Conservation (phyloP, 2,113 vertebrate species). For the Platysternon megacephalum region DNA sequence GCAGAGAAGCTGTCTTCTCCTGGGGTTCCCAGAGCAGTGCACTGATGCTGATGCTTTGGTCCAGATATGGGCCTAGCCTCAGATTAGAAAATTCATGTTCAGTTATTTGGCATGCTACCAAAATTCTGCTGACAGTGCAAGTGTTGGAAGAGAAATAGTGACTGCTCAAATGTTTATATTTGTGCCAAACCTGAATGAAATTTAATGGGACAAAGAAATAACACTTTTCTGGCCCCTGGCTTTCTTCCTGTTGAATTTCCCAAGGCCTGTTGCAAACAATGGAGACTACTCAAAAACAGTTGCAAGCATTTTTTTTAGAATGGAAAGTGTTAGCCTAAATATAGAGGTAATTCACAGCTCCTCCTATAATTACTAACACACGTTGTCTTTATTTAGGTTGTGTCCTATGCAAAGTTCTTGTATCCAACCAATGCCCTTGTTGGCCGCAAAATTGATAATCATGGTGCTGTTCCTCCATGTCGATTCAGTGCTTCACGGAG, state of each 20-base stretch:
- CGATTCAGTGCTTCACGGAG: conserved; percentile 79
- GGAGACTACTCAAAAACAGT: not conserved
- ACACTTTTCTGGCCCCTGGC: not conserved
- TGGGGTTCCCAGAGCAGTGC: not conserved
- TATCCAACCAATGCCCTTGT: conserved; percentile 95
- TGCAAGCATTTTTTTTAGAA: fast-evolving
- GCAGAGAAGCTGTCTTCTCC: not conserved
- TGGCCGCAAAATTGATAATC: conserved; percentile 83
- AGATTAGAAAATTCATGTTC: not conserved
- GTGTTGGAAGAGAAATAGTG: not conserved
- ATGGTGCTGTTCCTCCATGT: conserved; percentile 75
- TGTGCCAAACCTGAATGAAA: not conserved
- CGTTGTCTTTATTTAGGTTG: conserved; percentile 81
- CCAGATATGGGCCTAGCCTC: not conserved
- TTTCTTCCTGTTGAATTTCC: not conserved
- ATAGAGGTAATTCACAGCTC: not conserved
- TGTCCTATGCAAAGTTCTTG: conserved; percentile 96
- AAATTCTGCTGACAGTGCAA: not conserved
- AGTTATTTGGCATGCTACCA: not conserved
- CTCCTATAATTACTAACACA: not conserved
- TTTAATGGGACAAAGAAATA: not conserved
- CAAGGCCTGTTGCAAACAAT: not conserved
- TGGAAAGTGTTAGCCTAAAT: not conserved
- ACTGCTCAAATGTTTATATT: not conserved
- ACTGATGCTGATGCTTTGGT: not conserved